Percentiles rank a stretch among this genome's conserved stretches.
Conservation (phyloP, 2,888 invertebrate species). For the Taenaris catops region DNA sequence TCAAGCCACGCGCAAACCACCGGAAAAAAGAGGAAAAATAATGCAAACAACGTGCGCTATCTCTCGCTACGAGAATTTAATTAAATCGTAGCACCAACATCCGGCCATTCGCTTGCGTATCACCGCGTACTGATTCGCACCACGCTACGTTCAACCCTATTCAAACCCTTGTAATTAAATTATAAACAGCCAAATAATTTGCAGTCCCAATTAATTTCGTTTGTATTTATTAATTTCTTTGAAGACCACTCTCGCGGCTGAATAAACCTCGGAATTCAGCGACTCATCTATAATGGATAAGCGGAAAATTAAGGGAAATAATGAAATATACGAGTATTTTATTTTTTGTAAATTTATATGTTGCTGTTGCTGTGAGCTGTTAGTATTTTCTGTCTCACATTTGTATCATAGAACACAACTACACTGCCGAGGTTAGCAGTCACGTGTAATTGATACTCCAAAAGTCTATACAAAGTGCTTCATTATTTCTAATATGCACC, state of each 20-base stretch:
- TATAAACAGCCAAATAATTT: slow-evolving; percentile 36
- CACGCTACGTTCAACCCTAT: slow-evolving; percentile 9
- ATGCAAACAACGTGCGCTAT: slow-evolving; percentile 32
- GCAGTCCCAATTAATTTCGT: slow-evolving; percentile 28
- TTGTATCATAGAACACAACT: no score
- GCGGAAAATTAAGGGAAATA: no score
- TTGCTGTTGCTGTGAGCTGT: no score
- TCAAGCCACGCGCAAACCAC: slow-evolving; percentile 32
- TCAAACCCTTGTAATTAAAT: slow-evolving; percentile 43
- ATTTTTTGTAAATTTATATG: no score
- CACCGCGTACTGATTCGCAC: no score
- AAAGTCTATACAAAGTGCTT: no score
- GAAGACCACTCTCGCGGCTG: slow-evolving; percentile 28
- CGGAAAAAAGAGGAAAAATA: slow-evolving; percentile 36
- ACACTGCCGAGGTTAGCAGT: no score
- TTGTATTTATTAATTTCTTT: slow-evolving; percentile 33
- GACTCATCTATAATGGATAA: no score
- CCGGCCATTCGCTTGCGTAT: slow-evolving; percentile 26
- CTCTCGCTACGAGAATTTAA: slow-evolving; percentile 51
- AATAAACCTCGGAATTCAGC: slow-evolving; percentile 7
- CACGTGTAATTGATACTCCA: no score
- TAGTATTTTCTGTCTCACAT: no score
- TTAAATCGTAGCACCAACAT: slow-evolving; percentile 52
- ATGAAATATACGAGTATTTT: no score
- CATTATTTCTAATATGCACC: no score